Evolutionary conservation across 2,113 vertebrate genomes (phyloP), one percentile per base, ranked within the genome.

Genomic region (Nothoprocta perdicaria): DNA sequence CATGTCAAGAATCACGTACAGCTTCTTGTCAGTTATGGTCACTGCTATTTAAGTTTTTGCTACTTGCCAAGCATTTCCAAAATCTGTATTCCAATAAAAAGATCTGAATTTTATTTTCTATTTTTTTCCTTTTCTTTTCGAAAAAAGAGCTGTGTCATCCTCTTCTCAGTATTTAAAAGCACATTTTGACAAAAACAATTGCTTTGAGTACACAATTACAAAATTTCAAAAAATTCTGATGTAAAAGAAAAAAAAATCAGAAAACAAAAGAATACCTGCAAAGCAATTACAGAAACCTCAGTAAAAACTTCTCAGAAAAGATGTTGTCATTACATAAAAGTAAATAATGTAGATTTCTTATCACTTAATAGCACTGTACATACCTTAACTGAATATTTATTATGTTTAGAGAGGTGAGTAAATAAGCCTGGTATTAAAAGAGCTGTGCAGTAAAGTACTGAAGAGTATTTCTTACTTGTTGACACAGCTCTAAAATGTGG

Each of bases 301-400:
- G 10, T 62, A 84, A 67, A 31, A 38, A 67, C 23, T 88, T 86
- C 38, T 57, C 29, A 57, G 67, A 43, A 58, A 67, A 80, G 46
- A 67, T 38, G 71, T 26, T 90, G 13, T 74, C 66, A 81, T 86
- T 63, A 81, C 31, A 85, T 21, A 63, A 71, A 77, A 86, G 57
- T 50, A 95, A 95, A 95, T 90, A 81, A 1, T 78, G 52, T 58
- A 86, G n/a, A 88, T 84, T 83, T 86, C 80, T 88, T 84, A 81
- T 74, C 60, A 78, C 48, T 78, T 78, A 78, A 46, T 50, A 75
- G 31, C 71, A 78, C 69, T 81, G 11, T 63, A 50, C 41, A 61
- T 55, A 78, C 66, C 3, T 86, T 88, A 71, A 58, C 61, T 67
- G 69, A 88, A 23, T 71, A 90, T 88, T 74, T 88, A 45, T 80